Evolutionary conservation across 2,113 vertebrate genomes (phyloP).

Genomic region (Melanerpes aurifrons): DNA sequence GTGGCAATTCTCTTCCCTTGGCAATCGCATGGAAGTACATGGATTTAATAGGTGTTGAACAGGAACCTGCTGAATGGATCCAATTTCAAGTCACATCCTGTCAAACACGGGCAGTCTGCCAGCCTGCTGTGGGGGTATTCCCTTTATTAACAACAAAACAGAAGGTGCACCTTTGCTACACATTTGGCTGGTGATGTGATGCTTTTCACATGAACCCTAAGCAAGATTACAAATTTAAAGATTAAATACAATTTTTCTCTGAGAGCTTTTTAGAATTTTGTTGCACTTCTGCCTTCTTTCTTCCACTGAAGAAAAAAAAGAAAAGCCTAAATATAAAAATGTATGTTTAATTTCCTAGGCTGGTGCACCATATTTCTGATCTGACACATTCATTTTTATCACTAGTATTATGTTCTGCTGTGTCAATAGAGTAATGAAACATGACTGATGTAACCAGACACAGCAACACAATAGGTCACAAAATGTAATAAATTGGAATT

Average conservation of each 20-base stretch:
- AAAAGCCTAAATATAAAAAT: background rate
- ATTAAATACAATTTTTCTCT: background rate
- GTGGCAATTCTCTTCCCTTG: background rate
- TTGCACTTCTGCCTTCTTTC: background rate
- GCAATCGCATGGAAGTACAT: background rate
- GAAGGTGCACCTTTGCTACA: background rate
- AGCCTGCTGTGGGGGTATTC: background rate
- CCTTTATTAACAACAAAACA: background rate
- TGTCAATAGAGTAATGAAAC: conserved; percentile 35
- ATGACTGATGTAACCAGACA: background rate
- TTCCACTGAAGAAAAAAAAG: background rate
- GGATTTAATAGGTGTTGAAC: background rate
- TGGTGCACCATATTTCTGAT: background rate
- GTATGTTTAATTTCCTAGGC: background rate
- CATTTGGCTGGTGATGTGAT: background rate
- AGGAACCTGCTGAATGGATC: background rate
- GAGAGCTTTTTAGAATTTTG: background rate
- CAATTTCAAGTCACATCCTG: background rate
- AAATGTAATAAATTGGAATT: background rate
- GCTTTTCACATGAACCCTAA: background rate
- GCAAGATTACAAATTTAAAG: background rate
- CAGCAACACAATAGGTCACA: background rate
- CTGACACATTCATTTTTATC: background rate
- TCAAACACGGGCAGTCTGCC: background rate
- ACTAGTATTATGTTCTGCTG: background rate